Base-by-base conservation (phyloP, 2,888 invertebrate species). In the Ametastegia equiseti region DNA sequence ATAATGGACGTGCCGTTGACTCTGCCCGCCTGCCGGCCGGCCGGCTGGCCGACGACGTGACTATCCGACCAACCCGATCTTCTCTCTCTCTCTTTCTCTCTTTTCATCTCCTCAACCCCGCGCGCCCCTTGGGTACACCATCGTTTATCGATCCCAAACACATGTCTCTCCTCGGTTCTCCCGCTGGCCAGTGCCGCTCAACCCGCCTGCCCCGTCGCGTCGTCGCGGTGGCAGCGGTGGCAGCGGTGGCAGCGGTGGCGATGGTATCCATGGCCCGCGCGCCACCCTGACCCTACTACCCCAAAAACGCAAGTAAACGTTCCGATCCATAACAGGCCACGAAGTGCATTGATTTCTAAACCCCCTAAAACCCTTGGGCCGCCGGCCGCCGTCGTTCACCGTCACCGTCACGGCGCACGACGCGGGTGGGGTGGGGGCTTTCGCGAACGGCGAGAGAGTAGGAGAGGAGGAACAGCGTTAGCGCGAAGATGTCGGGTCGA, bases 61-160 rank as follows among this genome's bases (percentile, higher is more conserved):
- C 75, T 50, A 54, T 54, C 75, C 75, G 54, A 75, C 75, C 54
- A 75, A 75, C 54, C 75, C 50, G 36, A 45, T 65, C 50, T 39
- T 33, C 33, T 60, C 60, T 75, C 80, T 42, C 69, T 87, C 85
- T 88, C 89, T 87, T 86, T 84, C 83, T 81, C 82, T 81, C 83
- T 86, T 84, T 86, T 63, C 27, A 84, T 83, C 86, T 81, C 82
- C 85, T 86, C 86, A 86, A 85, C 87, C 87, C 86, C 84, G 69
- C 83, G 84, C 84, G 84, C 81, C 75, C 83, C 73, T 81, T 85
- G 83, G 87, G 86, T 87, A 92, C 92, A 87, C 90, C 86, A 86
- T 92, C 89, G 88, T 85, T 88, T 78, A 78, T 78, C 78, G 78
- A 78, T 78, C 78, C 63, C 13, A 78, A 54, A 69, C 67, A 79